Evolutionary conservation across 2,888 invertebrate genomes (phyloP), one percentile per base, ranked within the genome.

Genomic region (Drosophila ezoana): DNA sequence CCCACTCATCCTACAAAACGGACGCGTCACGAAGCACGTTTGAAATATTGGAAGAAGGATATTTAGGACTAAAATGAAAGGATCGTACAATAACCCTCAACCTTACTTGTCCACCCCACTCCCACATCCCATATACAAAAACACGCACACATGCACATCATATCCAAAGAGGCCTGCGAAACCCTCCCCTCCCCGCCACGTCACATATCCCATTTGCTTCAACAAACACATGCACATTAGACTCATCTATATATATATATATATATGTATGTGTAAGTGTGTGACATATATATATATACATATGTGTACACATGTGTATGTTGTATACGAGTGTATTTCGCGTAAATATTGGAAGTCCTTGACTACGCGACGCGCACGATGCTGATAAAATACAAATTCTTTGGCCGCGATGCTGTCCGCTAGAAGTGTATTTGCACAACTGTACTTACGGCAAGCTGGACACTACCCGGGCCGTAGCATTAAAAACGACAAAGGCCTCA

Each of bases 11-110:
- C 83, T 75, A 85, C 82, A 87, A 87, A 89, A 89, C 83, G 84
- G 82, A 76, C 76, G 79, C 85, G 88, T 76, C 86, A 81, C 86
- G 89, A 79, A 83, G 79, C 90, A 90, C 79, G 84, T 83, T 86
- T 89, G 81, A 90, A 89, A 90, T 90, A 90, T 90, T 91, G 89
- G 90, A 91, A 89, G 89, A 89, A 89, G 89, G 81, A 89, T 85
- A 89, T 82, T 88, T 81, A 84, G 82, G 88, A 89, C 79, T 85
- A 74, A 87, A 81, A 86, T 80, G 81, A 88, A 87, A 87, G 90
- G 90, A 90, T 90, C 78, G 81, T 78, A 83, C 72, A 79, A 75
- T 82, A 86, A 86, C 88, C 88, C 83, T 77, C 78, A 78, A 68
- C 71, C 69, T 73, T 60, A 64, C 80, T 59, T 51, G 59, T 48